Percentiles rank a stretch among this genome's conserved stretches.
Conservation (phyloP, 2,113 vertebrate species). For the Zapus hudsonius region DNA sequence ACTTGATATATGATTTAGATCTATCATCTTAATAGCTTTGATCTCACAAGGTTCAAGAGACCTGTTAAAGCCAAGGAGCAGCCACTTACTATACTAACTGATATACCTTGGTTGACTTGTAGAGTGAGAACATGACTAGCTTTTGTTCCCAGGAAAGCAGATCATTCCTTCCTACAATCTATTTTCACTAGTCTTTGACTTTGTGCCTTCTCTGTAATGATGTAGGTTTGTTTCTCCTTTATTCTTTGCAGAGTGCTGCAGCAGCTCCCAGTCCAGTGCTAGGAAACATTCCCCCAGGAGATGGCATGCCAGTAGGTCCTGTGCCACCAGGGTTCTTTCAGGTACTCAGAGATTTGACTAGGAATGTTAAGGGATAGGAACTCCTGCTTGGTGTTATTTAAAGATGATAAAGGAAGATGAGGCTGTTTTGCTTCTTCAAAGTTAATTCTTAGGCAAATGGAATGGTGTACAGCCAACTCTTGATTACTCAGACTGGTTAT, state of each 20-base stretch:
- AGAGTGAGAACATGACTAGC: slow-evolving; percentile 49
- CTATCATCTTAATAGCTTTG: slow-evolving; percentile 25
- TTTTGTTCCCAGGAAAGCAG: slow-evolving; percentile 53
- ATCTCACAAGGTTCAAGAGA: slow-evolving; percentile 50
- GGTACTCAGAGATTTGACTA: slow-evolving; percentile 90
- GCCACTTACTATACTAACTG: slow-evolving; percentile 32
- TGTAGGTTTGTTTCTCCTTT: slow-evolving; percentile 88
- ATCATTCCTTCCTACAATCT: slow-evolving; percentile 69
- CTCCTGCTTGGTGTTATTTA: slow-evolving; percentile 72
- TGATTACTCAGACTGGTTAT: slow-evolving; percentile 34
- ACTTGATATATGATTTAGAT: not conserved
- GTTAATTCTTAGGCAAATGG: slow-evolving; percentile 60
- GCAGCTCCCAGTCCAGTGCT: slow-evolving; percentile 97
- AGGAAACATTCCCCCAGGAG: slow-evolving; percentile 97
- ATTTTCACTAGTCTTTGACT: slow-evolving; percentile 75
- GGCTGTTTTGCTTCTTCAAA: slow-evolving; percentile 73
- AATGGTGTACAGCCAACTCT: slow-evolving; percentile 61
- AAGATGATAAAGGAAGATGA: slow-evolving; percentile 70
- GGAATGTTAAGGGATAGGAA: slow-evolving; percentile 83
- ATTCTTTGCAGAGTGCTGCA: slow-evolving; percentile 95
- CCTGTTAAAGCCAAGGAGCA: slow-evolving; percentile 20
- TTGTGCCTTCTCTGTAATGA: slow-evolving; percentile 87
- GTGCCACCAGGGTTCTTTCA: slow-evolving; percentile 99
- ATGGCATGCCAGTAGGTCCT: slow-evolving; percentile 97
- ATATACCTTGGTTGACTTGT: slow-evolving; percentile 58